Percentiles rank a stretch among this genome's conserved stretches.
Evolutionary conservation across 2,113 vertebrate species (phyloP).

Genomic region (Zosterops hypoxanthus): DNA sequence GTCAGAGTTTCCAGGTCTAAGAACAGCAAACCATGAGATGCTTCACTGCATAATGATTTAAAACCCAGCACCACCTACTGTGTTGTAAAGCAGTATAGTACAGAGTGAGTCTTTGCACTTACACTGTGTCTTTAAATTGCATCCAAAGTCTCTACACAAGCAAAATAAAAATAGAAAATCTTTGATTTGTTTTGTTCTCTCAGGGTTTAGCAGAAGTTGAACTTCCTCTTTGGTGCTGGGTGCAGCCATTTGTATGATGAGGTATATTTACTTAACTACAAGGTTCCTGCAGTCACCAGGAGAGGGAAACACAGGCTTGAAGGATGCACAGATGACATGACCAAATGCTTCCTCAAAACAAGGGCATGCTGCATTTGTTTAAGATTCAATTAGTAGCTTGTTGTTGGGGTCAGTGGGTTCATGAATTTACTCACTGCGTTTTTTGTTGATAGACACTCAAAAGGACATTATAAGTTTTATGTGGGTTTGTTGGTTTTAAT

Average conservation of each 20-base stretch:
- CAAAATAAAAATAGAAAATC: background rate
- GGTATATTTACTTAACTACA: background rate
- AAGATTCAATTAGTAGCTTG: background rate
- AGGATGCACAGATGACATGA: background rate
- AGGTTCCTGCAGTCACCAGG: background rate
- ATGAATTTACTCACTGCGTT: background rate
- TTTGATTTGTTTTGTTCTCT: background rate
- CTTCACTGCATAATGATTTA: background rate
- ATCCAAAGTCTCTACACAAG: background rate
- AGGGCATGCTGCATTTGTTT: background rate
- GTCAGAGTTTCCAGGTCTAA: conserved; percentile 30
- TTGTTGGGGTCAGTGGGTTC: background rate
- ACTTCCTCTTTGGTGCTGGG: background rate
- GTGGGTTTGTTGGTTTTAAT: background rate
- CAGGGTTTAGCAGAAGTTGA: background rate
- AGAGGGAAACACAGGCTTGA: background rate
- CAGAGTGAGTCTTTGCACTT: background rate
- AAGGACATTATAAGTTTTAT: background rate
- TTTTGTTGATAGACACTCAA: background rate
- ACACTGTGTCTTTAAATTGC: background rate
- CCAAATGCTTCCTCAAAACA: background rate
- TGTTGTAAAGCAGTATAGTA: background rate
- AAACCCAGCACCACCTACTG: background rate
- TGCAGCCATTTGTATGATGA: background rate
- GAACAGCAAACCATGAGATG: background rate